phyloP scores from a whole-genome alignment of 2,113 vertebrate species.

The Lycaon pictus region DNA sequence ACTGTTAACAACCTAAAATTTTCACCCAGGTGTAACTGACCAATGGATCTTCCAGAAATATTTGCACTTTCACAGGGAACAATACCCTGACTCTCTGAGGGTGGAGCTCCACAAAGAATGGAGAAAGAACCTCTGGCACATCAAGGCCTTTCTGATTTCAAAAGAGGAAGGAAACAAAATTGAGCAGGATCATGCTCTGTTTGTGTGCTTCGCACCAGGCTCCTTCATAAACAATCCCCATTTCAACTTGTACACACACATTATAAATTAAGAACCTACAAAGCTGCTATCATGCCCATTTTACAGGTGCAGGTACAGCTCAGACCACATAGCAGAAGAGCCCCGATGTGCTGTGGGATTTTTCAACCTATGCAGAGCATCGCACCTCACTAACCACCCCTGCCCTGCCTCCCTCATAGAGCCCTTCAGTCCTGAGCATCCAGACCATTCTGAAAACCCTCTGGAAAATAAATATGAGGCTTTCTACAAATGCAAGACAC shows the following conservation, averaged over 20 bases:
- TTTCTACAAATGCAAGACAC: neutral
- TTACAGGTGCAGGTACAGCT: neutral
- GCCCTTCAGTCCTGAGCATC: neutral
- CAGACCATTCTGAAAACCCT: neutral
- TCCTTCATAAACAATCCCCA: neutral
- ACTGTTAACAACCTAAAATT: neutral
- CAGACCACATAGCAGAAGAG: neutral
- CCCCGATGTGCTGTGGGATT: neutral
- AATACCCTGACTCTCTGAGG: neutral
- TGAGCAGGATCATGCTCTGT: neutral
- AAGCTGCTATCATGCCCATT: neutral
- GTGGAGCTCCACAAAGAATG: neutral
- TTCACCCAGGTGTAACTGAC: neutral
- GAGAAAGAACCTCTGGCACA: neutral
- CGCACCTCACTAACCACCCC: neutral
- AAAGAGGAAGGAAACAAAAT: neutral
- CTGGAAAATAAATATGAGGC: neutral
- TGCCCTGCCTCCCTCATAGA: neutral
- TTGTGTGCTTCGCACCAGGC: rapidly evolving
- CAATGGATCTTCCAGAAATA: neutral
- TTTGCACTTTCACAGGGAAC: neutral
- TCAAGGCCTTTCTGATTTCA: neutral
- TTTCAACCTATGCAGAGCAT: neutral
- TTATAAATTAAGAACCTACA: neutral
- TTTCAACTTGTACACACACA: neutral